Base-by-base conservation (phyloP, 2,113 vertebrate species). In the Bostrychus sinensis region DNA sequence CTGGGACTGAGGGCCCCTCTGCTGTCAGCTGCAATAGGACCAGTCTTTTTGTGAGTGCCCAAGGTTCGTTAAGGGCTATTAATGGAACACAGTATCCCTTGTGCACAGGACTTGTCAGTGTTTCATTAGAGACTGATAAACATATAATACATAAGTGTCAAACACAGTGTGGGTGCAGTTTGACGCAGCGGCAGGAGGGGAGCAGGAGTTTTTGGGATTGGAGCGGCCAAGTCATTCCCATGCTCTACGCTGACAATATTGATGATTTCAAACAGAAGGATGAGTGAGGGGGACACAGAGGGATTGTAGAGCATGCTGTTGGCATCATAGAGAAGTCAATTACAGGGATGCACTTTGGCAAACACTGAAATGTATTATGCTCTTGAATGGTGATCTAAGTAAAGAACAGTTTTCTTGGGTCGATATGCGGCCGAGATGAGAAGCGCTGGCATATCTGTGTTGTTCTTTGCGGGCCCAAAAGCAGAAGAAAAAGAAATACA, bases 111-210 rank as follows among this genome's bases (percentile, higher is more conserved):
- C 88, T 77, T 87, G 88, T 89, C 85, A 91, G 82, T 79, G 81
- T 89, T 91, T 88, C 89, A 93, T 90, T 85, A 92, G 82, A 88
- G 82, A 84, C 70, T 88, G 80, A 87, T 89, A 91, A 93, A 89
- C 54, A 88, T 87, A 87, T 86, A 83, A 85, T 84, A 74, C 80
- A 76, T 68, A 82, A 80, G 85, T 88, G 84, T 90, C 85, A 90
- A 77, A 62, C 77, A 56, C 73, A 78, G 84, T 72, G 70, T 74
- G 75, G 59, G 57, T 66, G 59, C 76, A 61, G 66, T 72, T 81
- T 64, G 75, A 80, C 7, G 72, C 43, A 58, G 54, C 60, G 57
- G 71, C 38, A 38, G 76, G 69, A 77, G 55, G 72, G 61, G 66
- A 22, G 16, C 20, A 73, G 51, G 70, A 84, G 48, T 51, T 79